Evolutionary conservation across 1,140 invertebrate genomes (phyloP).

Genomic region (Solenopsis invicta): DNA sequence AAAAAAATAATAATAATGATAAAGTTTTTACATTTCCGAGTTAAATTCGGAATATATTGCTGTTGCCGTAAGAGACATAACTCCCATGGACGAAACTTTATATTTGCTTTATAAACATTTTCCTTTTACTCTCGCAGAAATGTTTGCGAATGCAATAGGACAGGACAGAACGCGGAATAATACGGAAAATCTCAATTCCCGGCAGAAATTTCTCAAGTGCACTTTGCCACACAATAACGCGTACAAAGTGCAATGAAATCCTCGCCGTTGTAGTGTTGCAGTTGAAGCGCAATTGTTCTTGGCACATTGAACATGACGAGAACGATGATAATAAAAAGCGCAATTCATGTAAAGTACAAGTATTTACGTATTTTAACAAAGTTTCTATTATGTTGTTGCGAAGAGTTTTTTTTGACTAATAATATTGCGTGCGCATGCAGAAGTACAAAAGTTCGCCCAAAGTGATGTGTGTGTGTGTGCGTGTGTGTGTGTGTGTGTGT

Average conservation of each 20-base stretch:
- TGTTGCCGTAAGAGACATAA: not conserved
- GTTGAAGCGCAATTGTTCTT: constrained; percentile 43
- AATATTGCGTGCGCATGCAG: not conserved
- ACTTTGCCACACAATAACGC: constrained; percentile 57
- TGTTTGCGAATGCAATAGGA: constrained; percentile 35
- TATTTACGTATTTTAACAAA: constrained; percentile 54
- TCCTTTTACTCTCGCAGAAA: constrained; percentile 23
- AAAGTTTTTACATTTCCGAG: not conserved
- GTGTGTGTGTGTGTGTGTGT: too few relatives aligned
- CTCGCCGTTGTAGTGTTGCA: constrained; percentile 3
- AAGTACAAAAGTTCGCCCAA: not conserved
- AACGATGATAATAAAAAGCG: constrained; percentile 21
- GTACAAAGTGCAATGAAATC: constrained; percentile 57
- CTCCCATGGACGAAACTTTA: constrained; percentile 13
- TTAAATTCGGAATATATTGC: constrained; percentile 10
- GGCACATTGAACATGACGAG: constrained; percentile 14
- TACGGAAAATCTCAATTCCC: constrained; percentile 60
- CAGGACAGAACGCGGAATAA: constrained; percentile 24
- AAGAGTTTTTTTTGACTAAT: constrained; percentile 7
- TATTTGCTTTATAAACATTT: constrained; percentile 56
- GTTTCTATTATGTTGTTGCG: constrained; percentile 1
- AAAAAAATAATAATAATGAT: too few relatives aligned
- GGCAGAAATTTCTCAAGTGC: constrained; percentile 50
- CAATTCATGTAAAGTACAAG: constrained; percentile 49
- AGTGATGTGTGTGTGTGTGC: not conserved